A percentile compares a stretch with the other conserved stretches of the same genome.
Conservation (phyloP, 2,797 vertebrate genomes). For the Periparus ater region DNA sequence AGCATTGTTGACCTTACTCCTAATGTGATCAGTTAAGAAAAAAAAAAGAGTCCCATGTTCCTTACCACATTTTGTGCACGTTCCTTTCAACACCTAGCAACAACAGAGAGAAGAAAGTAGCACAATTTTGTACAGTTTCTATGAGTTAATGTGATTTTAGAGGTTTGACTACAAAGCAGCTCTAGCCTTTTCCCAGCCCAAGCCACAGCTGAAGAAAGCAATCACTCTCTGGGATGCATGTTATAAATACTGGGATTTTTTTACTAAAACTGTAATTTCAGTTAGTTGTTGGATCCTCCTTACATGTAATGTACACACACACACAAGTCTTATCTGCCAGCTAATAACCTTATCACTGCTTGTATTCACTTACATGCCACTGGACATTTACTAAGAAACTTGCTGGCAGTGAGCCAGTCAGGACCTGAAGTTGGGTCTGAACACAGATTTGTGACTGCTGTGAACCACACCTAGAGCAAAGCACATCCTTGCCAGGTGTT, state of each 20-base stretch:
- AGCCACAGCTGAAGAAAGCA: background rate
- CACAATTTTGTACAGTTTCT: background rate
- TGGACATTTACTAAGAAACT: background rate
- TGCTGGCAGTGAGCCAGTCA: background rate
- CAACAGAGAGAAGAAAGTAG: background rate
- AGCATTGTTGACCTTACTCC: background rate
- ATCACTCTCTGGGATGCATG: background rate
- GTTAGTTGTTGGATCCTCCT: background rate
- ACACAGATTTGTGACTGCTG: background rate
- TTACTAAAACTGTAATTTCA: background rate
- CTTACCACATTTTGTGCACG: background rate
- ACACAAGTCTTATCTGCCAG: background rate
- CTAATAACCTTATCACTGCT: background rate
- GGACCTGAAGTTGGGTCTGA: background rate
- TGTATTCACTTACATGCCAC: background rate
- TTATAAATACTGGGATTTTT: fast-evolving
- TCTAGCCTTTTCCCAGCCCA: background rate
- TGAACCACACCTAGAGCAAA: background rate
- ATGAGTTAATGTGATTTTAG: background rate
- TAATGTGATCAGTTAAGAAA: background rate
- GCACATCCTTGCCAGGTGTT: background rate
- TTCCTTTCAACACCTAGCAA: background rate
- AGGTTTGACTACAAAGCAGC: background rate
- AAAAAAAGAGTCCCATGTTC: fast-evolving
- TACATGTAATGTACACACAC: background rate